Percentiles rank a stretch among this genome's conserved stretches.
These are phyloP conservation scores for Theocolax elegans DNA, from an alignment of 1,140 invertebrate species.

Conservation along the genomic window DNA sequence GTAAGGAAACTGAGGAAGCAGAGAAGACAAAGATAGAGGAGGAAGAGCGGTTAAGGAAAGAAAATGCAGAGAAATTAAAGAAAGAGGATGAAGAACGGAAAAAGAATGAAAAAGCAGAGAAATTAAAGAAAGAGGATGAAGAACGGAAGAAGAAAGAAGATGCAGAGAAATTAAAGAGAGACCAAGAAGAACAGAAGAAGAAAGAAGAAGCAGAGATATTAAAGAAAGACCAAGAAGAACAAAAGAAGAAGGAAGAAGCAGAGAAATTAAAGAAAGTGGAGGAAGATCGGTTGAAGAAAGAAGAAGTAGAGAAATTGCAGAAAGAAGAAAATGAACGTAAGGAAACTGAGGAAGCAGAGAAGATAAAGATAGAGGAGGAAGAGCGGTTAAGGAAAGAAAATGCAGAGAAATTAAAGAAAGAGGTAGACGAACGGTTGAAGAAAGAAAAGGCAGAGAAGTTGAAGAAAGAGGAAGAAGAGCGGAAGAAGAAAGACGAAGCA, in stretches of 20 bases:
- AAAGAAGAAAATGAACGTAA: conserved; percentile 1
- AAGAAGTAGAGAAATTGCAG: conserved; percentile 32
- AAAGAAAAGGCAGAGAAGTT: conserved; percentile 40
- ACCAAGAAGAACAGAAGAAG: conserved; percentile 28
- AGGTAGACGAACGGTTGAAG: conserved; percentile 39
- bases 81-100: not conserved
- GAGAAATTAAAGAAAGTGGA: conserved; percentile 29
- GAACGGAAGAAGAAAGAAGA: conserved; percentile 44
- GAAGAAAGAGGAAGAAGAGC: conserved; percentile 38
- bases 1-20: conserved; percentile 16
- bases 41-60: conserved; percentile 32
- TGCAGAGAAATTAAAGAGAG: conserved; percentile 35
- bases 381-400: conserved; percentile 16
- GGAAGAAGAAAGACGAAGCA: conserved; percentile 32
- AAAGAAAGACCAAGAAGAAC: conserved; percentile 3
- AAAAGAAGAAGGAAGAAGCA: conserved; percentile 21
- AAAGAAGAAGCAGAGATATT: conserved; percentile 35
- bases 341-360: conserved; percentile 5
- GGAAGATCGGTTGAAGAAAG: conserved; percentile 16
- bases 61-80: conserved; percentile 4
- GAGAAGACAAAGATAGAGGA: not conserved
- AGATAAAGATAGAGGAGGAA: not conserved
- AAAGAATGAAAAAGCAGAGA: not conserved
- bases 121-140: conserved; percentile 34
- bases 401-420: conserved; percentile 39